Evolutionary conservation across 2,797 vertebrate genomes (phyloP).

Genomic region (Chaetodon trifasciatus): DNA sequence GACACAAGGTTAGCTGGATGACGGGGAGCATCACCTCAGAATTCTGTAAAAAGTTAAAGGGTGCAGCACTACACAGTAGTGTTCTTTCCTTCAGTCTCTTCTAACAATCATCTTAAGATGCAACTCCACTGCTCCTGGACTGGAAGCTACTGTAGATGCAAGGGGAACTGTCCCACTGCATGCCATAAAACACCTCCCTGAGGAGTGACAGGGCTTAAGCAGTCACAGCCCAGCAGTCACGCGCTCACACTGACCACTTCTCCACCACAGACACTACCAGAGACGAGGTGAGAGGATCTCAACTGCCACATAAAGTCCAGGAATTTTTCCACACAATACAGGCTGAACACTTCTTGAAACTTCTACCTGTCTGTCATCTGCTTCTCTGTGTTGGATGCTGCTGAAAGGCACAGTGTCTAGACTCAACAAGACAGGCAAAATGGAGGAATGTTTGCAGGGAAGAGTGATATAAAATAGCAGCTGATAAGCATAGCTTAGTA

Average conservation of each 20-base stretch:
- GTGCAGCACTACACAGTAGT: constrained; percentile 87
- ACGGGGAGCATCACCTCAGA: constrained; percentile 55
- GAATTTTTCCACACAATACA: constrained; percentile 48
- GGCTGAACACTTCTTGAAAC: constrained; percentile 34
- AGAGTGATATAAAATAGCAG: constrained; percentile 86
- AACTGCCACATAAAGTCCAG: constrained; percentile 41
- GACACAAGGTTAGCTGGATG: constrained; percentile 43
- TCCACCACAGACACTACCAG: constrained; percentile 29
- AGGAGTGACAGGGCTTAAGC: constrained; percentile 87
- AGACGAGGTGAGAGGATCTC: constrained; percentile 35
- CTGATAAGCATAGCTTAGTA: constrained; percentile 87
- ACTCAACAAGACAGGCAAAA: constrained; percentile 52
- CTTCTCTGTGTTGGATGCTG: constrained; percentile 34
- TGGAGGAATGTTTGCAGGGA: constrained; percentile 80
- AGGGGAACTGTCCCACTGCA: constrained; percentile 73
- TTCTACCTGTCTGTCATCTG: constrained; percentile 27
- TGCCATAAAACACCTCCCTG: constrained; percentile 86
- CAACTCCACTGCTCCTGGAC: constrained; percentile 66
- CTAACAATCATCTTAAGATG: constrained; percentile 63
- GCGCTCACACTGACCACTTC: constrained; percentile 56
- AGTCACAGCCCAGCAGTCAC: constrained; percentile 78
- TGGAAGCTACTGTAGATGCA: constrained; percentile 83
- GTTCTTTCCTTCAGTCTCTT: constrained; percentile 75
- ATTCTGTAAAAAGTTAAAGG: constrained; percentile 62
- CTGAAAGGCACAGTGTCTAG: constrained; percentile 40